Evolutionary conservation across 2,797 vertebrate genomes (phyloP).

Genomic region (Amniataba percoides): DNA sequence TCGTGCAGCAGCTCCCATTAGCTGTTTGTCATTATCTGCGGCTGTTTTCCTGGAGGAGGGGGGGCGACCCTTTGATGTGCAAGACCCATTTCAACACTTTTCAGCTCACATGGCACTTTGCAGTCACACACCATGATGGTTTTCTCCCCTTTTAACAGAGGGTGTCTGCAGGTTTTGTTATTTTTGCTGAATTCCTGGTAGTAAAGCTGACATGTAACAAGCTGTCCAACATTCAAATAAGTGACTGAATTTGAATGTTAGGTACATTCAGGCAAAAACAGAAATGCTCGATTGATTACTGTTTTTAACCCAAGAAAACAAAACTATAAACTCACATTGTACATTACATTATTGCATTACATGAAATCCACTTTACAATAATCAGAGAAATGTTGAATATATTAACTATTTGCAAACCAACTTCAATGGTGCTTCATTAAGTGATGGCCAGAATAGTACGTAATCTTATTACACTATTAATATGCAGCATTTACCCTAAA

Average conservation of each 20-base stretch:
- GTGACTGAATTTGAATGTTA: neutral
- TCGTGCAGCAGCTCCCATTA: conserved; percentile 24
- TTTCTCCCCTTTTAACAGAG: neutral
- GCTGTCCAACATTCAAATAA: neutral
- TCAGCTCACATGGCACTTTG: neutral
- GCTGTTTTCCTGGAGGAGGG: conserved; percentile 1
- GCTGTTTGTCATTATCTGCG: conserved; percentile 41
- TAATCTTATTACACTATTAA: neutral
- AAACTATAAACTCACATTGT: too few relatives aligned
- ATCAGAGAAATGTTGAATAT: too few relatives aligned
- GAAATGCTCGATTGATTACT: neutral
- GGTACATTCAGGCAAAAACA: neutral
- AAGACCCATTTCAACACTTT: neutral
- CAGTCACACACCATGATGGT: neutral
- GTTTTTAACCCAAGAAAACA: neutral
- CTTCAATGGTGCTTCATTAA: too few relatives aligned
- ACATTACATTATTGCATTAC: neutral
- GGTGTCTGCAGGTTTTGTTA: neutral
- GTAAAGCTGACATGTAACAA: neutral
- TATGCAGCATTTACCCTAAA: neutral
- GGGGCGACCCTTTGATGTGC: conserved; percentile 23
- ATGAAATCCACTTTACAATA: too few relatives aligned
- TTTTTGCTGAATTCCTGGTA: neutral
- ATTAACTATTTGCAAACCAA: too few relatives aligned
- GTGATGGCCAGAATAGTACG: neutral